Evolutionary conservation across 2,113 vertebrate genomes (phyloP).

Genomic region (Cyanoliseus patagonus): DNA sequence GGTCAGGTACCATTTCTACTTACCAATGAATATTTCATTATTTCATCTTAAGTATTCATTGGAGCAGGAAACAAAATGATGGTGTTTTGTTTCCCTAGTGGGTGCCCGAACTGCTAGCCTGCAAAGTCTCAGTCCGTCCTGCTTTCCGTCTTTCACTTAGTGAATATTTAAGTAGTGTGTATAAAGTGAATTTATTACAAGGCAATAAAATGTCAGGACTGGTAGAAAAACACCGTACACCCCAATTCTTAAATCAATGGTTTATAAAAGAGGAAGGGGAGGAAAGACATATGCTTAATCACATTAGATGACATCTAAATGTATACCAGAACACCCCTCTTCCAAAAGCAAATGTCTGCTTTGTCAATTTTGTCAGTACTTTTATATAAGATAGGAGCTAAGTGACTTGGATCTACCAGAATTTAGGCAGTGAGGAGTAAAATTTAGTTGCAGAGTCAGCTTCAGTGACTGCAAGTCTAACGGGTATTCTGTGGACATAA

Average conservation of each 20-base stretch:
- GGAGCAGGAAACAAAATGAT: background rate
- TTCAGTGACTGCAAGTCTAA: background rate
- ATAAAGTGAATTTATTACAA: background rate
- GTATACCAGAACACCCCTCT: background rate
- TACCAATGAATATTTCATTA: conserved; percentile 28
- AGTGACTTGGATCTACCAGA: background rate
- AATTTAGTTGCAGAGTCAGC: conserved; percentile 30
- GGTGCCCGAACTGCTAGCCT: background rate
- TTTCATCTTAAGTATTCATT: conserved; percentile 12
- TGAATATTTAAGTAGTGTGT: background rate
- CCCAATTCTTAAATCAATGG: background rate
- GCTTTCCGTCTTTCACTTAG: background rate
- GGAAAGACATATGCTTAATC: background rate
- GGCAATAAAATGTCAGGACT: background rate
- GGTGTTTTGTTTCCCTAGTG: background rate
- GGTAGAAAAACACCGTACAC: background rate
- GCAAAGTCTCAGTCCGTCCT: background rate
- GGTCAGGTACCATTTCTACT: background rate
- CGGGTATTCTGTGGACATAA: background rate
- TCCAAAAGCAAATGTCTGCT: background rate
- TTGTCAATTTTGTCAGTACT: background rate
- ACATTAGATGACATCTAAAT: background rate
- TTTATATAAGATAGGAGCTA: background rate
- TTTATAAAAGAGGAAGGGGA: background rate
- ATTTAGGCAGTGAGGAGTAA: background rate